phyloP scores from a whole-genome alignment of 2,797 vertebrate genomes.

The Fringilla coelebs region DNA sequence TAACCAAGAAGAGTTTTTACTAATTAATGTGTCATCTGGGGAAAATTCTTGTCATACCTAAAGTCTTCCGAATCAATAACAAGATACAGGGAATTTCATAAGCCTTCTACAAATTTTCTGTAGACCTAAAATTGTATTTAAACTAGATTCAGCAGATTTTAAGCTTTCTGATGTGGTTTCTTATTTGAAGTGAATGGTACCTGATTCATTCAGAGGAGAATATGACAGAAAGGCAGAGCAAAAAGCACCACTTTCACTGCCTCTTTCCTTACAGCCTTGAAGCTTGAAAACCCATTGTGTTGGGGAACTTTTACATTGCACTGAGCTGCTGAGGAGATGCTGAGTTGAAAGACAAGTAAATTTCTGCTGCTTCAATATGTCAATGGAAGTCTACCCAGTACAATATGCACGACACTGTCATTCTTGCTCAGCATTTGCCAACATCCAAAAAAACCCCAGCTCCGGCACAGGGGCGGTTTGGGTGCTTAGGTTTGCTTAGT shows the following conservation, averaged over 20 bases:
- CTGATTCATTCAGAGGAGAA: background rate
- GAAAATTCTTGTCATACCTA: background rate
- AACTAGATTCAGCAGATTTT: background rate
- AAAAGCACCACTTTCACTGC: background rate
- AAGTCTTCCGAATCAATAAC: background rate
- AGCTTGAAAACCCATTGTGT: accelerated
- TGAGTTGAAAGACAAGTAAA: background rate
- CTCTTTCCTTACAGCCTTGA: background rate
- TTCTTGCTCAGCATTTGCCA: background rate
- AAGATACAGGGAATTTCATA: background rate
- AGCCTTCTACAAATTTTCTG: background rate
- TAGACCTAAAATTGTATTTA: background rate
- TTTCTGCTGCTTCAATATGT: background rate
- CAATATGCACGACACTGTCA: background rate
- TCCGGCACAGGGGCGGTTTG: background rate
- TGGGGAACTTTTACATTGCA: background rate
- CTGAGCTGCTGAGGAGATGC: background rate
- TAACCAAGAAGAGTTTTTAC: background rate
- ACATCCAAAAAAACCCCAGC: background rate
- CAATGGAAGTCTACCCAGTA: background rate
- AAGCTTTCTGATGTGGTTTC: background rate
- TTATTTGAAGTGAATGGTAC: background rate
- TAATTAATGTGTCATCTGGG: background rate
- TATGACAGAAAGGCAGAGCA: background rate
- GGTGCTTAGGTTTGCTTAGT: background rate